These are phyloP conservation scores for Subacronicta megacephala DNA, from an alignment of 2,888 invertebrate genomes.

Conservation along the genomic window DNA sequence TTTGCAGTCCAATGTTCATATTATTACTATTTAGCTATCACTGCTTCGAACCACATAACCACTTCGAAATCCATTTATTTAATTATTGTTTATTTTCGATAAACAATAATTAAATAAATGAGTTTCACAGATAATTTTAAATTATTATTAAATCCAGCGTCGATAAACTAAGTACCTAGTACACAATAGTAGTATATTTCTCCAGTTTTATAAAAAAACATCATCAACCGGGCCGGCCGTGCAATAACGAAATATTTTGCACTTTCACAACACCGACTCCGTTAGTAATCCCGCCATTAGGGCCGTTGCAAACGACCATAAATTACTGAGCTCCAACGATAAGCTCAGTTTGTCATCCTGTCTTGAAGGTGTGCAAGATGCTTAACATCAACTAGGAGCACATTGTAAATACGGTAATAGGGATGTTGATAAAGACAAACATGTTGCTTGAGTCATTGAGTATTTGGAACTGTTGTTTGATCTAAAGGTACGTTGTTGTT, in stretches of 20 bases:
- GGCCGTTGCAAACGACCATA: conserved; percentile 37
- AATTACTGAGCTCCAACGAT: conserved; percentile 47
- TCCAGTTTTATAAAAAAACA: too few relatives aligned
- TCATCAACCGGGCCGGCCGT: neutral
- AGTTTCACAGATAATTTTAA: too few relatives aligned
- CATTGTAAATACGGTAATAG: conserved; percentile 30
- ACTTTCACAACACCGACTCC: conserved; percentile 17
- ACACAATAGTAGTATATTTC: too few relatives aligned
- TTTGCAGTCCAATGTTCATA: too few relatives aligned
- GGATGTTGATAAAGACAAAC: conserved; percentile 29
- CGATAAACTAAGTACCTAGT: too few relatives aligned
- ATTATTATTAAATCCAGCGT: too few relatives aligned
- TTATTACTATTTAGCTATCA: too few relatives aligned
- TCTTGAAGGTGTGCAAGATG: conserved; percentile 26
- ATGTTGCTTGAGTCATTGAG: conserved; percentile 10
- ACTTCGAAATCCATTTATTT: too few relatives aligned
- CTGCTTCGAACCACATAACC: too few relatives aligned
- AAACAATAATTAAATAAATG: too few relatives aligned
- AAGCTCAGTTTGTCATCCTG: conserved; percentile 54
- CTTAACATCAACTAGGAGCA: conserved; percentile 14
- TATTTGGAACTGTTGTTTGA: conserved; percentile 10
- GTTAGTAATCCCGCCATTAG: conserved; percentile 49
- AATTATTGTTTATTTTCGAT: too few relatives aligned
- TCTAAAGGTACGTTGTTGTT: conserved; percentile 11
- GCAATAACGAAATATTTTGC: conserved; percentile 29